Base-by-base conservation (phyloP, 2,888 invertebrate species). In the Nezara viridula region DNA sequence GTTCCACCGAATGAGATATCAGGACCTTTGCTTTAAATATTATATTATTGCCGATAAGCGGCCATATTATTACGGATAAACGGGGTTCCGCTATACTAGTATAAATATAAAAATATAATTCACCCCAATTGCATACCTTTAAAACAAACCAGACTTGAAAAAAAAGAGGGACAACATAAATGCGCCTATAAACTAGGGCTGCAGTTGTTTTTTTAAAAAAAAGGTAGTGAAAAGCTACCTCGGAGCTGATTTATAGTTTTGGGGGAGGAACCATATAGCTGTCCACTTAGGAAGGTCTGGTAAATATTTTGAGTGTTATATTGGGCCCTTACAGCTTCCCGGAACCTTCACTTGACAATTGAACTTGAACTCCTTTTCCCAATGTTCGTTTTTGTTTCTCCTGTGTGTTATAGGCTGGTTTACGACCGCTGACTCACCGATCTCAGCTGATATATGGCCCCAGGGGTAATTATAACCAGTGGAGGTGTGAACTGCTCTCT, bases 281-380 rank as follows among this genome's bases (percentile, higher is more conserved):
- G 89, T 89, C 89, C 85, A 88, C 40, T 88, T 44, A 88, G 85
- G 89, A 44, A 85, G 47, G 47, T 47, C 89, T 66, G 88, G 89
- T 89, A 88, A 89, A 89, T 88, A 89, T 89, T 89, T 88, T 88
- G 89, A 89, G 89, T 88, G 89, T 40, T 88, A 89, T 89, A 88
- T 85, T n/a, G 27, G 89, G 77, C 88, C 88, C 85, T 88, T 60
- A 89, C 24, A n/a, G 44, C n/a, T 47, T 81, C 81, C 44, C 40
- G 81, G 81, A 81, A 81, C 81, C 81, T 81, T 44, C 81, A 47
- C 24, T 44, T 81, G 81, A 44, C 81, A 81, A 81, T 81, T n/a
- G n/a, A 81, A 44, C 81, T 47, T 81, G 66, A 32, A 73, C 66
- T 73, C 66, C 32, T 73, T 73, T 73, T 73, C 66, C 32, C 27